Conservation (phyloP, 2,888 invertebrate genomes). For the Noctua pronuba region DNA sequence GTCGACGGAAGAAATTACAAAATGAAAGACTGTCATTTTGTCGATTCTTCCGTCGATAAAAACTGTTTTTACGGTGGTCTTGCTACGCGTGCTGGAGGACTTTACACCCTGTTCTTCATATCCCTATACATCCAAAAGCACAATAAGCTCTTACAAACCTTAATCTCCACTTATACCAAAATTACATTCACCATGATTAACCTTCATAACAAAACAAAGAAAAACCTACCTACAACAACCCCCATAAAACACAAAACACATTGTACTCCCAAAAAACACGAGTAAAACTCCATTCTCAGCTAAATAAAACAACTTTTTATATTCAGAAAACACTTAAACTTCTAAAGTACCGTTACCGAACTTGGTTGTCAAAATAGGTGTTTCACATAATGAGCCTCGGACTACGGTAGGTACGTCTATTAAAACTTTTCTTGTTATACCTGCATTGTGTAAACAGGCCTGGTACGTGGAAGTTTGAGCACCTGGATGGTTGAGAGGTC, state of each 20-base stretch:
- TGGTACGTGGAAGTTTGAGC: constrained; percentile 21
- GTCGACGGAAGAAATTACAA: too few species aligned
- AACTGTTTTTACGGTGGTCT: too few species aligned
- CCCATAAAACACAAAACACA: constrained; percentile 36
- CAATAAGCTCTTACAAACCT: not conserved
- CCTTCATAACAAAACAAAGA: constrained; percentile 9
- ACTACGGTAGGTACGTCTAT: constrained; percentile 53
- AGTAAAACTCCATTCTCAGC: constrained; percentile 30
- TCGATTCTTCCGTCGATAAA: too few species aligned
- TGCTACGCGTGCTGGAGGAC: too few species aligned
- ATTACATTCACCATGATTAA: constrained; percentile 10
- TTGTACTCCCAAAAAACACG: constrained; percentile 25
- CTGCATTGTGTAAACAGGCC: constrained; percentile 62
- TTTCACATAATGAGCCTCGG: constrained; percentile 58
- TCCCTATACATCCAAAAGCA: not conserved
- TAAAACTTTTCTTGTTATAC: constrained; percentile 71
- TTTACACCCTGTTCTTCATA: too few species aligned
- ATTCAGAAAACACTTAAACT: constrained; percentile 64
- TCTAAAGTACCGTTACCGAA: constrained; percentile 48
- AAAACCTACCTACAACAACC: not conserved
- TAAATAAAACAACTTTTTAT: constrained; percentile 59
- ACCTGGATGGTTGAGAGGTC: not conserved
- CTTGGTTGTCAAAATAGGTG: constrained; percentile 64
- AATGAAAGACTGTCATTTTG: too few species aligned
- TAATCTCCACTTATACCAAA: not conserved